A percentile compares a stretch with the other conserved stretches of the same genome.
Conservation (phyloP, 2,113 vertebrate genomes). For the Petromus typicus region DNA sequence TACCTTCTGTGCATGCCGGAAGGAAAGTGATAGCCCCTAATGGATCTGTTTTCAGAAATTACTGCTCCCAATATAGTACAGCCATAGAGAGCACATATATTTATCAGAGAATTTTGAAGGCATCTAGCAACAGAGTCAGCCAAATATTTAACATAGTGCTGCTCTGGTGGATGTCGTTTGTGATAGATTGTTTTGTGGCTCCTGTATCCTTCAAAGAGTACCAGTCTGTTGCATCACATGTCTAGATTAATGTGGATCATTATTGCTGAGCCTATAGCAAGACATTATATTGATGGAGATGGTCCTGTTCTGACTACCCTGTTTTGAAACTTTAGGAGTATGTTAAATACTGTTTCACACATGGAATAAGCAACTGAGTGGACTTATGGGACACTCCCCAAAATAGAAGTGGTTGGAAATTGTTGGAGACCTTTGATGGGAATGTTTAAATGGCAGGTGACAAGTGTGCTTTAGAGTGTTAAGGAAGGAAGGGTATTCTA, state of each 20-base stretch:
- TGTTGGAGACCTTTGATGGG: neutral
- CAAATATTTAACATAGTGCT: constrained; percentile 52
- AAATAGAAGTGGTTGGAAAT: neutral
- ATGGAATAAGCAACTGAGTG: neutral
- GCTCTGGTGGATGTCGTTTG: neutral
- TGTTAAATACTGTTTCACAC: neutral
- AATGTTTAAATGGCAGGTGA: neutral
- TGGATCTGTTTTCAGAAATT: constrained; percentile 63
- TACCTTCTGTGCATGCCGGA: constrained; percentile 60
- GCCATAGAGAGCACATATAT: neutral
- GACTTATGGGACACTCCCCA: neutral
- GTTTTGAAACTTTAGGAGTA: neutral
- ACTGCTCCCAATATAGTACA: constrained; percentile 40
- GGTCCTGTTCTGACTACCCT: neutral
- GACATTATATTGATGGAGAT: neutral
- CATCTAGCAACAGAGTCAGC: neutral
- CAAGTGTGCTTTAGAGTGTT: neutral
- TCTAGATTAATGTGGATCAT: neutral
- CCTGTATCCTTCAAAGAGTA: neutral
- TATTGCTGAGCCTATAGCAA: constrained; percentile 7
- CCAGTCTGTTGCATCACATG: neutral
- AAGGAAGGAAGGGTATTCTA: neutral
- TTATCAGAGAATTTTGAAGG: constrained; percentile 54
- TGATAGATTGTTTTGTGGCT: constrained; percentile 41
- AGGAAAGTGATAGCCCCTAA: constrained; percentile 40